These are phyloP conservation scores for Ericerus pela DNA, from an alignment of 1,140 invertebrate genomes.

Conservation along the genomic window DNA sequence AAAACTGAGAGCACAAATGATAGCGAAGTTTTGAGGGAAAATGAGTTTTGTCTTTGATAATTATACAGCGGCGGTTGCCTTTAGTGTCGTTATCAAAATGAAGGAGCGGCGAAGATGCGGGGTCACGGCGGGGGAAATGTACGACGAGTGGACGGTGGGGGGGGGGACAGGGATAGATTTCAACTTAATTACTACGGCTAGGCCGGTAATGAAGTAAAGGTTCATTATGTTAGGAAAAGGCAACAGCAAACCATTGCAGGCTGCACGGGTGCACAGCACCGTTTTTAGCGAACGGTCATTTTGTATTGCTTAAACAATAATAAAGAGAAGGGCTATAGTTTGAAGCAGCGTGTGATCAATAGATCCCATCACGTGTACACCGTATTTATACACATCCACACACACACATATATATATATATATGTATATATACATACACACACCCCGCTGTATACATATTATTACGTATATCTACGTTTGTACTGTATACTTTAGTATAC, in stretches of 20 bases:
- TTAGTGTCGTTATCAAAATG: slow-evolving; percentile 9
- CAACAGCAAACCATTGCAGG: slow-evolving; percentile 8
- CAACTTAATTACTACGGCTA: slow-evolving; percentile 11
- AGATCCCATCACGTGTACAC: background rate
- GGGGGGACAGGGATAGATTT: slow-evolving; percentile 2
- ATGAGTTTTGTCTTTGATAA: slow-evolving; percentile 12
- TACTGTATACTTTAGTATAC: too few species aligned
- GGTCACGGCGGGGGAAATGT: too few species aligned
- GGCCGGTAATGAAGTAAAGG: slow-evolving; percentile 10
- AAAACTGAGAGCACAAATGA: slow-evolving; percentile 11
- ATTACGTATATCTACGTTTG: too few species aligned
- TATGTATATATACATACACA: too few species aligned
- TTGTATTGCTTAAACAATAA: slow-evolving; percentile 6
- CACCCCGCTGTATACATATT: too few species aligned
- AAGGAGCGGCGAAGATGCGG: too few species aligned
- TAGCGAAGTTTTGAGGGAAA: slow-evolving; percentile 10
- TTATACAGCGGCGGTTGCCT: slow-evolving; percentile 6
- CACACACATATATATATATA: too few species aligned
- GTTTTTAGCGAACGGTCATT: slow-evolving; percentile 11
- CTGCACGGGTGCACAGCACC: slow-evolving; percentile 2
- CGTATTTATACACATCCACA: too few species aligned
- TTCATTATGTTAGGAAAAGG: slow-evolving; percentile 11
- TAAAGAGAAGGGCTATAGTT: slow-evolving; percentile 2
- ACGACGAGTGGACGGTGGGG: too few species aligned
- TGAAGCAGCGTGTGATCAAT: background rate